Evolutionary conservation across 2,888 invertebrate genomes (phyloP).

Genomic region (Dynastes maya): DNA sequence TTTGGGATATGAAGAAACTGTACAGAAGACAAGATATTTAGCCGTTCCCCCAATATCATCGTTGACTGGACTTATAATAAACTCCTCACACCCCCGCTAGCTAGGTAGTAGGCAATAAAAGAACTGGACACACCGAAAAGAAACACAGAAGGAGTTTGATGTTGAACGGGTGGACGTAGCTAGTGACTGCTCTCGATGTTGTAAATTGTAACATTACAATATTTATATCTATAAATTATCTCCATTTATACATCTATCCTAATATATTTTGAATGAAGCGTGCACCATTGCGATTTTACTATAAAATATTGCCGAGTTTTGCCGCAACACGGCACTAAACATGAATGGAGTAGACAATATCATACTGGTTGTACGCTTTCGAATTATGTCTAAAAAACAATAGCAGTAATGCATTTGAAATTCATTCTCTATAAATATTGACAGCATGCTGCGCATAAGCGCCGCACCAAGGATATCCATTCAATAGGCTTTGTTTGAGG

Average conservation of each 20-base stretch:
- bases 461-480: background rate
- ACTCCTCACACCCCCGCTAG: too few species aligned
- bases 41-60: too few species aligned
- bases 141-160: too few species aligned
- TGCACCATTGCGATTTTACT: background rate
- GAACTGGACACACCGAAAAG: too few species aligned
- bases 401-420: background rate
- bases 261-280: background rate
- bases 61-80: too few species aligned
- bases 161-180: too few species aligned
- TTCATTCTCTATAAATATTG: background rate
- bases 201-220: too few species aligned
- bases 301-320: slow-evolving; percentile 2
- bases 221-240: background rate
- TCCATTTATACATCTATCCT: background rate
- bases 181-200: too few species aligned
- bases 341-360: background rate
- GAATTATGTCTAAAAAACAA: background rate
- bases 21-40: too few species aligned
- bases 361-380: background rate
- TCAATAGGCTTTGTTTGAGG: slow-evolving; percentile 15
- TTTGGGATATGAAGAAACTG: too few species aligned
- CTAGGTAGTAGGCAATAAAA: too few species aligned
- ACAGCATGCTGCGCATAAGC: background rate
- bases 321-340: background rate